Evolutionary conservation across 2,888 invertebrate genomes (phyloP), one percentile per base, ranked within the genome.

Genomic region (Tenthredo distinguenda): DNA sequence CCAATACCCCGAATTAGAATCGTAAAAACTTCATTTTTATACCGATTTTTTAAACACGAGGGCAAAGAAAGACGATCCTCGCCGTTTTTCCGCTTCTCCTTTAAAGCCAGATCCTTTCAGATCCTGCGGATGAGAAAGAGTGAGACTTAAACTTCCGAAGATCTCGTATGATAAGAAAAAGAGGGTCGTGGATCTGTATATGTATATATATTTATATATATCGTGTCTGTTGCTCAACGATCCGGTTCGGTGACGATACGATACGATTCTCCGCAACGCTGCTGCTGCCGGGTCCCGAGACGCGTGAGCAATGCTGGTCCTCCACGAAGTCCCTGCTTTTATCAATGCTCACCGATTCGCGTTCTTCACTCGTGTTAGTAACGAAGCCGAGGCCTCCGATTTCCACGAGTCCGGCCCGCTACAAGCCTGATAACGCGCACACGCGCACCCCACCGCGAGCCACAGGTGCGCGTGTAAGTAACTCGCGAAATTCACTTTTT

Each of bases 251-350:
- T 15, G 40, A 43, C 18, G 71, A 26, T 26, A 26, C 26, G 26
- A 26, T 26, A 26, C 26, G 26, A 21, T 62, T 34, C 6, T 34
- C 34, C 18, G 68, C 34, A 34, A 34, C 34, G 68, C 18, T 68
- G 15, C 34, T 90, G 91, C 34, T 90, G 91, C 90, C 90, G 84
- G 88, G 86, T 72, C 88, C 88, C 86, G 87, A 90, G 91, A 90
- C 91, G 91, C 92, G 91, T 90, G 90, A 90, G 91, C 88, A 92
- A 91, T 93, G 92, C 89, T 91, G 90, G 89, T 88, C 89, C 88
- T 87, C 10, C 87, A 87, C 84, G 88, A 87, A 88, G 88, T 89
- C 89, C 89, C 88, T 89, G 92, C 91, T 93, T 92, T 92, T 92
- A 93, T 93, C 91, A 90, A 89, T 88, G 86, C 87, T 85, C 85